Evolutionary conservation across 2,113 vertebrate genomes (phyloP).

Genomic region (Pogonocichla stellata): DNA sequence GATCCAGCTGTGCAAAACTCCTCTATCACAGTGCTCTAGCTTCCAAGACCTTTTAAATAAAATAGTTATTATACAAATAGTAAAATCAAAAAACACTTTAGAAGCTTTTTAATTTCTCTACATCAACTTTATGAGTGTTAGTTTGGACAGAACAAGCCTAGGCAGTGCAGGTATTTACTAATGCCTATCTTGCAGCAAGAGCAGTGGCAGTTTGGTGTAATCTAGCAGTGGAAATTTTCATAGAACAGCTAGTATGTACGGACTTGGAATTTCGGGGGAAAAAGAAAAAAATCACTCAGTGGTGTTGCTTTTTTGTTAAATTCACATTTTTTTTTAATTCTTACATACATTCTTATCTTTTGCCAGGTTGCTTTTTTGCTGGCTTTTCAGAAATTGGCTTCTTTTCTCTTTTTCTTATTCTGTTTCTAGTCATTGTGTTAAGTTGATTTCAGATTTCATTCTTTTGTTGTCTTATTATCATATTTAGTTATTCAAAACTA

Average conservation of each 20-base stretch:
- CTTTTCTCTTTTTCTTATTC: not conserved
- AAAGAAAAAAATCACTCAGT: not conserved
- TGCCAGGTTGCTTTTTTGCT: not conserved
- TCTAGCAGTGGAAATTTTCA: not conserved
- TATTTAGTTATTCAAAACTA: conserved; percentile 32
- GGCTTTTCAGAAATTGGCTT: not conserved
- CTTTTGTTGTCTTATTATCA: conserved; percentile 47
- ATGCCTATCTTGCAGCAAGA: not conserved
- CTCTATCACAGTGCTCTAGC: not conserved
- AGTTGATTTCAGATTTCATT: conserved; percentile 26
- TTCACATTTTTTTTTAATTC: not conserved
- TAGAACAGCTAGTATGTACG: not conserved
- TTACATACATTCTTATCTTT: not conserved
- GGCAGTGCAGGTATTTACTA: not conserved
- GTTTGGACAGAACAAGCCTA: not conserved
- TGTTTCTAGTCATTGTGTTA: not conserved
- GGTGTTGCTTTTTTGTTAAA: not conserved
- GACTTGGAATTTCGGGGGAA: not conserved
- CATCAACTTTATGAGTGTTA: not conserved
- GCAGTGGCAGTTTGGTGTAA: not conserved
- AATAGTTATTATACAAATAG: not conserved
- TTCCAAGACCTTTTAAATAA: not conserved
- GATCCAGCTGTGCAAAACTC: not conserved
- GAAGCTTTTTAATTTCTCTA: not conserved
- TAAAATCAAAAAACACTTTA: not conserved